Base-by-base conservation (phyloP, 2,888 invertebrate species). In the Miltochrista miniata region DNA sequence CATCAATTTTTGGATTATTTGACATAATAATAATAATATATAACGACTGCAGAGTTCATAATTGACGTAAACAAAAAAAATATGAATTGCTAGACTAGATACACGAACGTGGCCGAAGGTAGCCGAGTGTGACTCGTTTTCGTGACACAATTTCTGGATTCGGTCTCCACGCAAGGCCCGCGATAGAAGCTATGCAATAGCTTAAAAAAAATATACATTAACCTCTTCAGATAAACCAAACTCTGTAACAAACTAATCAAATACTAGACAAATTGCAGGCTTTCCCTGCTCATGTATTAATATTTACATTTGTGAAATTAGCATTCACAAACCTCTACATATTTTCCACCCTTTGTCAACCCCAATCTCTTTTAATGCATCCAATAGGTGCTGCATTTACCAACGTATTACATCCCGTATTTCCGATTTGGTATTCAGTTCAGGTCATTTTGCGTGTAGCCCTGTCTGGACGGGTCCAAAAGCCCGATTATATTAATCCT, bases 401-500 rank as follows among this genome's bases (percentile, higher is more conserved):
- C 55, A 48, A 60, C 45, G 38, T 51, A 47, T 48, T 52, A 48
- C 44, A 30, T 35, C 13, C 40, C 59, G 54, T 59, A 71, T 70
- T 71, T 65, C 66, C 62, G 61, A 71, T 85, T 88, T 85, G 78
- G 85, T 86, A 89, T 88, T 85, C 88, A 68, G 64, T 62, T 62
- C 81, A 71, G 72, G 81, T 68, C 59, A 64, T 72, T 69, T 74
- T 74, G 79, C 76, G 79, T 81, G 73, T 76, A 76, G 70, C 72
- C 74, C 74, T 75, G 80, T 80, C 83, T 78, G 81, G 75, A 53
- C 68, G 68, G 72, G 65, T 63, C 73, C 70, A 70, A 72, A 78
- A 64, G 61, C 60, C 70, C 76, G 79, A 81, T 83, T 80, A 81
- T 85, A 85, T 85, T 83, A 86, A 85, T 83, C 82, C 80, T 71